phyloP scores from a whole-genome alignment of 2,113 vertebrate genomes.

The Rhynchomys soricoides region DNA sequence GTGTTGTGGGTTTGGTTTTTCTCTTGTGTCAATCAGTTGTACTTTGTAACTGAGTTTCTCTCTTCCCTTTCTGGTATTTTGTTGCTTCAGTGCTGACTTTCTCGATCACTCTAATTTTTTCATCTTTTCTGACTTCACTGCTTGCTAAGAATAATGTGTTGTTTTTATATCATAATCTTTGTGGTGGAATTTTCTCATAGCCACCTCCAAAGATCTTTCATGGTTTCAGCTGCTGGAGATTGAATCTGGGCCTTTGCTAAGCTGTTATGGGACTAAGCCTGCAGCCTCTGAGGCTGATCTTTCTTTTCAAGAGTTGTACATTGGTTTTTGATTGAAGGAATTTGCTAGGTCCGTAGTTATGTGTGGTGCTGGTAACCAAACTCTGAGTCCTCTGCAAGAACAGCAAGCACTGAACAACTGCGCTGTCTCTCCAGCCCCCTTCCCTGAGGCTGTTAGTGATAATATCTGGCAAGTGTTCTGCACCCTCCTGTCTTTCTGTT shows the following conservation, averaged over 20 bases:
- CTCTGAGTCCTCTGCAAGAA: background rate
- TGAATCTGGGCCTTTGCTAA: background rate
- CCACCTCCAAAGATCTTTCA: background rate
- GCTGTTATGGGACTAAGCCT: background rate
- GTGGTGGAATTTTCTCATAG: slow-evolving; percentile 30
- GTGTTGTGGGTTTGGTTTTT: background rate
- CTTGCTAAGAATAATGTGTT: background rate
- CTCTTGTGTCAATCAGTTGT: background rate
- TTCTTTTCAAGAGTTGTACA: background rate
- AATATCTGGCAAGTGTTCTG: background rate
- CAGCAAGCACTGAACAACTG: background rate
- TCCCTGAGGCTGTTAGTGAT: background rate
- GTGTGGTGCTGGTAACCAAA: background rate
- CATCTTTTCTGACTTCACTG: background rate
- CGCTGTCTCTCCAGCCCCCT: background rate
- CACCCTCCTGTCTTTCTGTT: background rate
- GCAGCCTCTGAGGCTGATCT: background rate
- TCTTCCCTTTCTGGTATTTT: slow-evolving; percentile 44
- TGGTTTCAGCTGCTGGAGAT: background rate
- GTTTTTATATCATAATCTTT: slow-evolving; percentile 11
- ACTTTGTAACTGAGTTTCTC: background rate
- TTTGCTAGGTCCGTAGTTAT: background rate
- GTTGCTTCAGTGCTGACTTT: background rate
- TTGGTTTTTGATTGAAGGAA: background rate
- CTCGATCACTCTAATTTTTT: background rate